Base-by-base conservation (phyloP, 1,140 invertebrate species). In the Caenorhabditis latens region DNA sequence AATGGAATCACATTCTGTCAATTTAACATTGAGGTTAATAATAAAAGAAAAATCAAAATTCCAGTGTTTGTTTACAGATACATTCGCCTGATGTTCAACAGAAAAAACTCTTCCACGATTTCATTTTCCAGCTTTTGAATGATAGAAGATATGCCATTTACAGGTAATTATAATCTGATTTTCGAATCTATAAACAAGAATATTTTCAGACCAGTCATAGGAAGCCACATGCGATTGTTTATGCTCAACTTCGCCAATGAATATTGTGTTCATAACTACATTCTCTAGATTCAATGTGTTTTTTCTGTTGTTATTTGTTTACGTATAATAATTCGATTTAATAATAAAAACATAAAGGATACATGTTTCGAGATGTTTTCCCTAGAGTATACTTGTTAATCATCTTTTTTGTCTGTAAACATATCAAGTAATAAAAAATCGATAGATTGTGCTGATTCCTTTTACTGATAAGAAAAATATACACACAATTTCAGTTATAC, bases 21-120 rank as follows among this genome's bases (percentile, higher is more conserved):
- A 79, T 79, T 79, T n/a, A 79, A 79, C 13, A 79, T 79, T 50
- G 71, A 79, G 65, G 65, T 71, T 6, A 71, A 7, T 46, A 46
- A 16, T 71, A 7, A 40, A 11, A 40, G 43, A 19, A 16, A 46
- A 19, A 71, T 16, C 0, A 71, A 71, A 46, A 43, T n/a, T 58
- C 16, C 16, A 58, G 57, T 19, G 1, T 13, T 13, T 53, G 16
- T 53, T 58, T 71, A 46, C 65, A 71, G 71, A 79, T 79, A 9
- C 71, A 79, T 14, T 7, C 7, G 11, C 71, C 71, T 24, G 71
- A 79, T n/a, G 13, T 7, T 16, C 71, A 50, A 19, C 71, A 79
- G 46, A 79, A 79, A n/a, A 79, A 79, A 79, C 71, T 79, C 4
- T 79, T 79, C 71, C 71, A 79, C 14, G 71, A 79, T 24, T 79